phyloP scores from a whole-genome alignment of 2,113 vertebrate species.

The Colius striatus region DNA sequence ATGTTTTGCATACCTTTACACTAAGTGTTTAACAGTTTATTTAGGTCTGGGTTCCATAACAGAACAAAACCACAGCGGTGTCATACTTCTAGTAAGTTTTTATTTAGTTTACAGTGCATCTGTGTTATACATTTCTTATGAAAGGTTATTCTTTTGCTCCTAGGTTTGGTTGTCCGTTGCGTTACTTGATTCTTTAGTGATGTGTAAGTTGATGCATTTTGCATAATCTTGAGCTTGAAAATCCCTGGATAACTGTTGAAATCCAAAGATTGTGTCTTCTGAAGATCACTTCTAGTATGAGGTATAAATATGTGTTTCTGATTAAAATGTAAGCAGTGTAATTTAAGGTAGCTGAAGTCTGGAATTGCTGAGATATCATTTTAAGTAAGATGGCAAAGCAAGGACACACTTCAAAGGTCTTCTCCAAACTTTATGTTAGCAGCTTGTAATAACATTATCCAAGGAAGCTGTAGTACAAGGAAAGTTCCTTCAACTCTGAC shows the following conservation, averaged over 20 bases:
- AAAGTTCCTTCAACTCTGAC: neutral
- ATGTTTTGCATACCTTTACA: slow-evolving; percentile 83
- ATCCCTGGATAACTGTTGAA: neutral
- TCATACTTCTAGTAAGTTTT: slow-evolving; percentile 60
- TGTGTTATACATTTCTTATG: neutral
- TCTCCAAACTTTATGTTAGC: neutral
- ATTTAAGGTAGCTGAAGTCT: neutral
- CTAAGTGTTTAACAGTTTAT: slow-evolving; percentile 81
- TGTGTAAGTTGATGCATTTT: rapidly evolving
- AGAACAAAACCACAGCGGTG: slow-evolving; percentile 52
- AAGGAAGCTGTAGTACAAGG: neutral
- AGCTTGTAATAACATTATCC: neutral
- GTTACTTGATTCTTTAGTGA: neutral
- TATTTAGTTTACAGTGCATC: slow-evolving; percentile 55
- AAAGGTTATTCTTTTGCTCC: slow-evolving; percentile 45
- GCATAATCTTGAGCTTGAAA: neutral
- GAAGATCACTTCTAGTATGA: neutral
- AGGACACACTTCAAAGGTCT: no score
- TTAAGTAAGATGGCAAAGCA: no score
- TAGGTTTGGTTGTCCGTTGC: neutral
- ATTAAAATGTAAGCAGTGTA: neutral
- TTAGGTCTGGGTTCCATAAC: slow-evolving; percentile 75
- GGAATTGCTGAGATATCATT: no score
- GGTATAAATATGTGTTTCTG: neutral
- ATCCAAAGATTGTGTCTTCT: neutral